Conservation (phyloP, 2,113 vertebrate genomes). For the Delphinapterus leucas region DNA sequence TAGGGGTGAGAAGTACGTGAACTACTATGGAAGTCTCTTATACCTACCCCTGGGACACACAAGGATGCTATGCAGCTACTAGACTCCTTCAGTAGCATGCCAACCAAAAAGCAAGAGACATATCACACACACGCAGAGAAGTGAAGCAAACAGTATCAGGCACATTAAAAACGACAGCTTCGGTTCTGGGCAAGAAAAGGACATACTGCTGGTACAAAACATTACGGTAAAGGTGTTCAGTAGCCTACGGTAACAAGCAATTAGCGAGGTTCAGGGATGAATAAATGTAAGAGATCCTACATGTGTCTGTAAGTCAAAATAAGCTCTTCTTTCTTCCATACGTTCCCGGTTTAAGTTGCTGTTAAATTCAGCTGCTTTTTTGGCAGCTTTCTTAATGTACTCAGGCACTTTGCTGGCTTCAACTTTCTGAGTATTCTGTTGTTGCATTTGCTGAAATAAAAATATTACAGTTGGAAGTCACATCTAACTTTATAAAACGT, state of each 20-base stretch:
- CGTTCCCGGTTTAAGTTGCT: constrained; percentile 97
- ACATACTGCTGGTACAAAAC: not conserved
- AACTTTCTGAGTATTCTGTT: constrained; percentile 97
- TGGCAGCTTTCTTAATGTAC: constrained; percentile 98
- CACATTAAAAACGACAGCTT: rapidly evolving
- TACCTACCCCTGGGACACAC: not conserved
- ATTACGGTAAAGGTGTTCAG: rapidly evolving
- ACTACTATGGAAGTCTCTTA: rapidly evolving
- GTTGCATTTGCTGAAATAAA: constrained; percentile 94
- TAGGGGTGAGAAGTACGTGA: not conserved
- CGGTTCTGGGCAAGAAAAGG: not conserved
- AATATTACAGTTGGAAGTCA: not conserved
- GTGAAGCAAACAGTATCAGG: rapidly evolving
- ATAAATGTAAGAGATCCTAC: constrained; percentile 81
- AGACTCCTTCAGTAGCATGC: not conserved
- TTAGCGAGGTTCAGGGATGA: not conserved
- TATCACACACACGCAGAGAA: rapidly evolving
- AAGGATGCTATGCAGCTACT: rapidly evolving
- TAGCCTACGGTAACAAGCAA: not conserved
- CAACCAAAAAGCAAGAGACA: not conserved
- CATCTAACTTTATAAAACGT: not conserved
- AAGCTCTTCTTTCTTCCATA: constrained; percentile 98
- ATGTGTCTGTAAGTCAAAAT: constrained; percentile 98
- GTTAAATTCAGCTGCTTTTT: constrained; percentile 98
- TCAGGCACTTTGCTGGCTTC: constrained; percentile 99